Evolutionary conservation across 2,888 invertebrate genomes (phyloP), one percentile per base, ranked within the genome.

Genomic region (Gerosis bhagava): DNA sequence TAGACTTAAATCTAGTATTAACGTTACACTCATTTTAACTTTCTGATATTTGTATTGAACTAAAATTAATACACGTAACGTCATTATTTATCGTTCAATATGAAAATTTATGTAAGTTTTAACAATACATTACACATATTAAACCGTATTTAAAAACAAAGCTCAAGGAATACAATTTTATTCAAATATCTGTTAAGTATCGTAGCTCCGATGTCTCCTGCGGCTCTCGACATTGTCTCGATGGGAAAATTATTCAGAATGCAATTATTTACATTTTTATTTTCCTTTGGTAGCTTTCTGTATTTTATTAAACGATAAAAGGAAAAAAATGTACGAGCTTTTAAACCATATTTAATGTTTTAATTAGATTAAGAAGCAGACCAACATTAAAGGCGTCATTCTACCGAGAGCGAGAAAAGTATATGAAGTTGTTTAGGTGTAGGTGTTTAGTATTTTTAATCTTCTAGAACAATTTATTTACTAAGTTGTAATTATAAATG

Each of bases 211-310:
- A 37, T 31, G 36, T 37, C 24, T 28, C 29, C 31, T 26, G 26
- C 19, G 5, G 22, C 36, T 17, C 21, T 24, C 22, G 12, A 37
- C 37, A 22, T 19, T 29, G 37, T 46, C 45, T 39, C 25, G 19
- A 46, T 32, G 39, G 39, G 45, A 17, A 25, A 32, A 46, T 32
- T 39, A 46, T 46, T 46, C 45, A 39, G 37, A 39, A 39, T 37
- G 36, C 37, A 39, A 39, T 39, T 46, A 39, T 46, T 46, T 46
- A 37, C 45, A 46, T 46, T 46, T 40, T 31, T 21, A 46, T 46
- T 31, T 39, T 37, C 37, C 31, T 29, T 45, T 45, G 31, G 19
- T 45, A 29, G 36, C 44, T 39, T 31, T 45, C 37, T 19, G 37
- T 39, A 24, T 15, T 39, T 29, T 19, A 16, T 34, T 24, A 39